These are phyloP conservation scores for Caenorhabditis elegans DNA, from an alignment of 1,140 invertebrate genomes.

Conservation along the genomic window DNA sequence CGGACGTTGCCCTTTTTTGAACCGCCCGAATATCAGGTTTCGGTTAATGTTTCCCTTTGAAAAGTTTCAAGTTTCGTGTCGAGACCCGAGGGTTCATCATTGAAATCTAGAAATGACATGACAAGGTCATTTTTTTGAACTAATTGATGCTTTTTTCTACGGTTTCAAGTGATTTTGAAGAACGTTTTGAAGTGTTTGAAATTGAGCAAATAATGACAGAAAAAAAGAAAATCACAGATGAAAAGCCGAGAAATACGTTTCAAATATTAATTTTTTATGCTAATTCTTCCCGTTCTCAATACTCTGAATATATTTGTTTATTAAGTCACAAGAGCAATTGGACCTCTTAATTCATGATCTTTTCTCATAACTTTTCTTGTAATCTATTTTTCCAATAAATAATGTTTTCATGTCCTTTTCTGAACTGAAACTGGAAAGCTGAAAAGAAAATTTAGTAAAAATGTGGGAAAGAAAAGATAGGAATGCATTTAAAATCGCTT, in stretches of 20 bases:
- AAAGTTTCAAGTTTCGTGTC: constrained; percentile 21
- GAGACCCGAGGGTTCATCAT: background rate
- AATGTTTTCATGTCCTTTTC: background rate
- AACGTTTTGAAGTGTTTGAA: background rate
- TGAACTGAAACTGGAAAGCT: too few relatives aligned
- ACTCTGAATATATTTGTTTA: background rate
- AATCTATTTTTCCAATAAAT: too few relatives aligned
- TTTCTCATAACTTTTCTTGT: too few relatives aligned
- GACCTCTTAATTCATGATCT: background rate
- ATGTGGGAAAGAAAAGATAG: background rate
- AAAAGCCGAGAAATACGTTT: background rate
- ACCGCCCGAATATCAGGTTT: constrained; percentile 10
- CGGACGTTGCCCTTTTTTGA: background rate
- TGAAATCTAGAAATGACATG: background rate
- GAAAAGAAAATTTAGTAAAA: background rate
- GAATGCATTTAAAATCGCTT: background rate
- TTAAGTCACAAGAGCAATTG: background rate
- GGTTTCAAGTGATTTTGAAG: background rate
- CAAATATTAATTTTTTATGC: background rate
- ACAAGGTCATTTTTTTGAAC: background rate
- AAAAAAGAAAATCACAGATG: background rate
- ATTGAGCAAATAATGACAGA: background rate
- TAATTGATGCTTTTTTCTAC: background rate
- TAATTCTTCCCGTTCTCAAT: background rate
- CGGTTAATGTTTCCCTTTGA: background rate